Base-by-base conservation (phyloP, 2,797 vertebrate species). In the Moxostoma hubbsi region DNA sequence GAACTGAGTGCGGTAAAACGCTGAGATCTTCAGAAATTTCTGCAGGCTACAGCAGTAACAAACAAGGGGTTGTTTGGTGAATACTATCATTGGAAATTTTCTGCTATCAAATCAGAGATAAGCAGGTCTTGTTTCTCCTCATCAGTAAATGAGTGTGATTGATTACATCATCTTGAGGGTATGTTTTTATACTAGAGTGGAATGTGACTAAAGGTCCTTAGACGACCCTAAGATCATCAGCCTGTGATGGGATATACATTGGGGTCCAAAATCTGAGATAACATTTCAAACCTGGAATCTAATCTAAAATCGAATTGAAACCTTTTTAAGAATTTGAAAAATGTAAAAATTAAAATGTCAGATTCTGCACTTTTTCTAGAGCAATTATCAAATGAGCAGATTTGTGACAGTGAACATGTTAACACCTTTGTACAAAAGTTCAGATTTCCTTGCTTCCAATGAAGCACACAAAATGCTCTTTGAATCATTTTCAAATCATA, bases 141-240 rank as follows among this genome's bases (percentile, higher is more conserved):
- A 79, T 72, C 58, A 54, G 57, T 54, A 59, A 68, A 12, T 78
- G 11, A 79, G 18, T 13, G 13, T 49, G 16, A 61, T 50, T 73
- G 61, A 79, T 73, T 57, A 73, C 77, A 79, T 79, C 77, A 79
- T 63, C 45, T 58, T 58, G 13, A 24, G 43, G 67, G 51, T 67
- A 8, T 15, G 5, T 15, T 6, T 63, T 36, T 55, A 72, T 13
- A 11, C 50, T 49, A n/a, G 6, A 36, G 7, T 55, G 77, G 67
- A 79, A 72, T 72, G 77, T 24, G 68, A 7, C 5, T 72, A 65
- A 78, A 69, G 67, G 67, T 78, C 66, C 54, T 58, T 54, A 61
- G 54, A 0, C 0, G 3, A 45, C n/a, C 49, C 5, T 54, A 46
- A 62, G 36, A 78, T 54, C 10, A 70, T 62, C 66, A 62, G 54